A percentile compares a stretch with the other conserved stretches of the same genome.
These are phyloP conservation scores for Schlechtendalia chinensis DNA, from an alignment of 1,140 invertebrate genomes.

Conservation along the genomic window DNA sequence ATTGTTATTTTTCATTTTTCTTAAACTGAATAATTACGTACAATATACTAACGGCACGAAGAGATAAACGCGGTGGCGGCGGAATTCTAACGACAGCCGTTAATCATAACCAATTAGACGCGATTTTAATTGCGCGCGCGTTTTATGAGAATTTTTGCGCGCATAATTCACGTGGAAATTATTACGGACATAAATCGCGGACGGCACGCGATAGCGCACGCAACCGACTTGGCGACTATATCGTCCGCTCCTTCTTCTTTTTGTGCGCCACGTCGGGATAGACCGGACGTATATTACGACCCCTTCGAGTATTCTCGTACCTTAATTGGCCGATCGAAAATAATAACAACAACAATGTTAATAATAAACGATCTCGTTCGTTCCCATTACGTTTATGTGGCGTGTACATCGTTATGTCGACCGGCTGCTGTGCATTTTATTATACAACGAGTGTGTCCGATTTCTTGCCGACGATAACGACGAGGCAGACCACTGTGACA, in stretches of 20 bases:
- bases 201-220: not conserved
- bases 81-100: too few relatives aligned
- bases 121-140: not conserved
- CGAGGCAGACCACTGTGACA: too few relatives aligned
- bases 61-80: too few relatives aligned
- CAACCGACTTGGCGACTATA: too few relatives aligned
- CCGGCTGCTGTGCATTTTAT: not conserved
- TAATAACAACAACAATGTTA: slow-evolving; percentile 5
- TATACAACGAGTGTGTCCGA: not conserved
- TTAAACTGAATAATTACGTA: too few relatives aligned
- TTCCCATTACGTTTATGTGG: not conserved
- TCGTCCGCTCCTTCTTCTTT: not conserved
- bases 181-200: not conserved
- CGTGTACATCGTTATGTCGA: not conserved
- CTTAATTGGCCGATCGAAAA: slow-evolving; percentile 15
- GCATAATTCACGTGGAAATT: not conserved
- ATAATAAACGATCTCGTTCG: too few relatives aligned
- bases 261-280: not conserved
- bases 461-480: not conserved
- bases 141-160: not conserved
- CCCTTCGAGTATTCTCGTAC: not conserved
- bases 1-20: too few relatives aligned
- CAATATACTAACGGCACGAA: too few relatives aligned
- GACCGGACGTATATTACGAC: not conserved
- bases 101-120: not conserved